Evolutionary conservation across 2,888 invertebrate species (phyloP), one percentile per base, ranked within the genome.

Genomic region (Dynastes maya): DNA sequence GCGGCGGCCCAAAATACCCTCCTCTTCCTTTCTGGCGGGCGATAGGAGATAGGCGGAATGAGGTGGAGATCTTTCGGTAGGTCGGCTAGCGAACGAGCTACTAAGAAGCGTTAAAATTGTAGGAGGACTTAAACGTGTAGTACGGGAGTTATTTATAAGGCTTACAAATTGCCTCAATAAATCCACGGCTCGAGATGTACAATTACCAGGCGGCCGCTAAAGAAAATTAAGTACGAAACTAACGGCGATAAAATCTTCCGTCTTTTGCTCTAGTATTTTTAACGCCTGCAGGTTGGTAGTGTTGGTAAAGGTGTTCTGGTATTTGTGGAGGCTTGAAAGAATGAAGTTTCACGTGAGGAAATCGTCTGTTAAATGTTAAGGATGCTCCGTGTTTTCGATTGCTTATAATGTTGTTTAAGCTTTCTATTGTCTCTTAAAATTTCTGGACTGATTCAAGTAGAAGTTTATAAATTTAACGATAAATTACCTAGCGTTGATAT

Each of bases 181-280:
- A 74, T 74, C 45, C 61, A 74, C 61, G 27, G 72, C 61, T 74
- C 61, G 72, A 74, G 72, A 74, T 74, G 72, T 74, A 74, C 72
- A 74, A 74, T 74, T 74, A 74, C 72, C 72, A 49, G 61, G 72
- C 61, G 72, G 72, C 61, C 72, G 61, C 72, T 74, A 61, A 74
- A 74, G 72, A 74, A 74, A 74, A 74, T 61, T 74, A 74, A 74
- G 61, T 74, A 74, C 72, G 72, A 74, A 74, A 74, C 72, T 61
- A 74, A 74, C 55, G 61, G 61, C 61, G 72, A 74, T 74, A 74
- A 74, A 74, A 74, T 74, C 61, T 74, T 49, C 45, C 40, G 72
- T 29, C 22, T 68, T 51, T 37, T 16, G 72, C 29, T 49, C 61
- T 40, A 27, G 29, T 51, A 74, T 74, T 63, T 74, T 74, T 51